phyloP scores from a whole-genome alignment of 37 sponge, comb jelly and placozoan species.

The Haliclona indistincta region DNA sequence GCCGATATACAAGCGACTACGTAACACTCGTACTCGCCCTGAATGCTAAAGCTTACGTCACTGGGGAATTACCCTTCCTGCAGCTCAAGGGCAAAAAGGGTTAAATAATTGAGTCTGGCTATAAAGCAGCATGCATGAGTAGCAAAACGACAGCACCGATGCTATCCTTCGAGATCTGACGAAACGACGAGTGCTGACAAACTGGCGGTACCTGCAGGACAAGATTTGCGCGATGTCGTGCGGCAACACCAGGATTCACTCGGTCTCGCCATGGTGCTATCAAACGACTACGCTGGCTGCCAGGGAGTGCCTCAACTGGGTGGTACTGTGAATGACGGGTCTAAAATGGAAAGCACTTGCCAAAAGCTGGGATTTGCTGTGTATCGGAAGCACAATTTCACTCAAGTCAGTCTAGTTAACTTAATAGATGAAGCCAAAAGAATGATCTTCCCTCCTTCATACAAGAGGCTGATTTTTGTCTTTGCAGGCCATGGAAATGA shows the following conservation, averaged over 20 bases:
- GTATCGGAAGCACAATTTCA: neutral
- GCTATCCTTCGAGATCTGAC: too few relatives aligned
- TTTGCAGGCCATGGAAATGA: conserved; percentile 53
- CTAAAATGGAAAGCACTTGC: neutral
- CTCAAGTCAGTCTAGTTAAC: conserved; percentile 1
- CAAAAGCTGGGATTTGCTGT: conserved; percentile 18
- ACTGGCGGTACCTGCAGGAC: too few relatives aligned
- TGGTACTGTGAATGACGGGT: neutral
- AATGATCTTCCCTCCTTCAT: conserved; percentile 2
- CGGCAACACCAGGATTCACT: conserved; percentile 8
- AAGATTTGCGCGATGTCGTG: too few relatives aligned
- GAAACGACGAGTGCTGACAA: too few relatives aligned
- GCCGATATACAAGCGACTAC: too few relatives aligned
- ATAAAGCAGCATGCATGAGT: too few relatives aligned
- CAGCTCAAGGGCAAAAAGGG: too few relatives aligned
- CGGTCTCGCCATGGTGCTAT: conserved; percentile 46
- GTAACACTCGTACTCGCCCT: too few relatives aligned
- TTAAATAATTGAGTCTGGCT: too few relatives aligned
- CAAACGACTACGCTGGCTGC: neutral
- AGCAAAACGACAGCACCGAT: too few relatives aligned
- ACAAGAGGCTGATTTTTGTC: conserved; percentile 24
- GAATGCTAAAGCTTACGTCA: too few relatives aligned
- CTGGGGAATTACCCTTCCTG: too few relatives aligned
- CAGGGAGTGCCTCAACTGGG: neutral
- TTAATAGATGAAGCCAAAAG: neutral